Conservation (phyloP, 2,797 vertebrate genomes). For the Enteromius treurensis region DNA sequence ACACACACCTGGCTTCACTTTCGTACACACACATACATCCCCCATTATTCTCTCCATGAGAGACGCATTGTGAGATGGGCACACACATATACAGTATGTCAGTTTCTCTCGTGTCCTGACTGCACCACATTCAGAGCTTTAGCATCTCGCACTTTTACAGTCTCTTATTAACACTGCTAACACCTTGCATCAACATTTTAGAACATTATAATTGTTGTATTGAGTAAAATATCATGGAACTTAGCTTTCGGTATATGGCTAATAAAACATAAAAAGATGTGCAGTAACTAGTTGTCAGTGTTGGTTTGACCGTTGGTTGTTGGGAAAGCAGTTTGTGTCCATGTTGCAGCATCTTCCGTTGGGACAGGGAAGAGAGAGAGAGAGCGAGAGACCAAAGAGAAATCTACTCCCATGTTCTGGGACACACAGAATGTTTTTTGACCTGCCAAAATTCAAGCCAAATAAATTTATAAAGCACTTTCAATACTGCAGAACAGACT, state of each 20-base stretch:
- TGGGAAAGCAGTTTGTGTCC: conserved; percentile 46
- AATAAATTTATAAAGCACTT: background rate
- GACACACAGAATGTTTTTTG: background rate
- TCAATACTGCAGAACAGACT: background rate
- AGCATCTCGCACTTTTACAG: background rate
- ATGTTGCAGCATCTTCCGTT: conserved; percentile 52
- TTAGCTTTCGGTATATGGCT: background rate
- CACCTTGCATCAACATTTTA: background rate
- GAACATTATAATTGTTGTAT: background rate
- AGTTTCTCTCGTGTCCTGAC: background rate
- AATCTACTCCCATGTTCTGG: background rate
- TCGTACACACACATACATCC: conserved; percentile 45
- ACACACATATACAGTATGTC: conserved; percentile 7
- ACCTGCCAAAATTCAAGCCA: background rate
- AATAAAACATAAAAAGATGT: background rate
- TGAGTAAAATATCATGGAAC: conserved; percentile 6
- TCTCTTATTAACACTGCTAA: background rate
- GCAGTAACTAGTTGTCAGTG: conserved; percentile 18
- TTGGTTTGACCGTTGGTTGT: conserved; percentile 43
- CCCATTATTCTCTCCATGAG: conserved; percentile 24
- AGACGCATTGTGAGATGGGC: conserved; percentile 22
- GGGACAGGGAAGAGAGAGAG: conserved; percentile 35
- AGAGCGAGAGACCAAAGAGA: background rate
- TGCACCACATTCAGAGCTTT: background rate
- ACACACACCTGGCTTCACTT: conserved; percentile 62